phyloP scores from a whole-genome alignment of 2,113 vertebrate species.

The Pollachius pollachius region DNA sequence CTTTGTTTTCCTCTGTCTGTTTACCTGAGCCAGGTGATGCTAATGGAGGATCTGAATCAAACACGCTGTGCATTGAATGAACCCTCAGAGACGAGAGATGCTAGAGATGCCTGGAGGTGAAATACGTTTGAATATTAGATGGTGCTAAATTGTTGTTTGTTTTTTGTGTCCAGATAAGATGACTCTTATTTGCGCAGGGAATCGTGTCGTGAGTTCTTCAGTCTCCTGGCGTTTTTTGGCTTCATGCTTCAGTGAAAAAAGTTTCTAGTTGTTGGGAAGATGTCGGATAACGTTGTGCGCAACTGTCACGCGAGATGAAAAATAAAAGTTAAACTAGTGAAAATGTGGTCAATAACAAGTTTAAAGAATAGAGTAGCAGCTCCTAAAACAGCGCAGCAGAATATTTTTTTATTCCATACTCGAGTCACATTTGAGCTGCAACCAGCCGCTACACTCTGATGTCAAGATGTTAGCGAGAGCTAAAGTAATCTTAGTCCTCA shows the following conservation, averaged over 20 bases:
- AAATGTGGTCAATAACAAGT: not conserved
- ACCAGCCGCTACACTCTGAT: constrained; percentile 55
- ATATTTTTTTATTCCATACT: constrained; percentile 17
- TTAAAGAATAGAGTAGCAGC: constrained; percentile 17
- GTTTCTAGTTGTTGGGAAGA: not conserved
- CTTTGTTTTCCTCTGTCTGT: no score
- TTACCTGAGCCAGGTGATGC: not conserved
- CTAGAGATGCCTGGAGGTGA: constrained; percentile 8
- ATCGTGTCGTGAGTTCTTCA: constrained; percentile 40
- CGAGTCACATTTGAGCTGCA: constrained; percentile 44
- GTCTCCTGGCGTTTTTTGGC: constrained; percentile 39
- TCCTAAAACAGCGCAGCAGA: not conserved
- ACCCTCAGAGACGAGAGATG: not conserved
- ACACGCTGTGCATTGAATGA: not conserved
- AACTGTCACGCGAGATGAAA: not conserved
- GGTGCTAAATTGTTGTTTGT: constrained; percentile 23
- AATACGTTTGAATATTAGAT: constrained; percentile 3
- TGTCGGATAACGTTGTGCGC: not conserved
- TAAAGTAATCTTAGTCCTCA: constrained; percentile 9
- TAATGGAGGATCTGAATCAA: not conserved
- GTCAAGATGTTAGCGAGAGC: constrained; percentile 23
- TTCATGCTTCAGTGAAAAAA: constrained; percentile 22
- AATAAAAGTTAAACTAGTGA: not conserved
- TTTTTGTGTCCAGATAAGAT: constrained; percentile 9
- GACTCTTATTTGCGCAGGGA: constrained; percentile 36